Base-by-base conservation (phyloP, 2,113 vertebrate genomes). In the Tinamus guttatus region DNA sequence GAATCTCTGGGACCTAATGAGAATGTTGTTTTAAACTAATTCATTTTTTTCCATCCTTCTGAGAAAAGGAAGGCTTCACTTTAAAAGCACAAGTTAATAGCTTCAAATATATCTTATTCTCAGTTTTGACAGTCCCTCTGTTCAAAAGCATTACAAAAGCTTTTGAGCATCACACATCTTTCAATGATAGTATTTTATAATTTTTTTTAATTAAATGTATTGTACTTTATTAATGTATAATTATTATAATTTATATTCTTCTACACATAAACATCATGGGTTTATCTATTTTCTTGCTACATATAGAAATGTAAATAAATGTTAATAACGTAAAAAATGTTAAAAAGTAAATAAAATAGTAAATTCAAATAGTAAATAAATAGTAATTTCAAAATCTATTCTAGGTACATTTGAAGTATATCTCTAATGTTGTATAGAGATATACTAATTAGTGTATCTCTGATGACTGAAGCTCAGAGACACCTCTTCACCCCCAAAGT, bases 11-110 rank as follows among this genome's bases (percentile, higher is more conserved):
- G 28, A 32, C 22, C n/a, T 7, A 69, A 73, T 2, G 75, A 51
- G 36, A 65, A 85, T 3, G 0, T 34, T 36, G 1, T 47, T 89
- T 80, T 40, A 80, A 82, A 11, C 8, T 80, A 76, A 65, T 16
- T 0, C 0, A 3, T 24, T 22, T 43, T 68, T 21, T 49, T 1
- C 3, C 17, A 12, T 49, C 3, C 15, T 71, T 3, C 18, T 20
- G 7, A 56, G 54, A 78, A 85, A 95, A 75, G 4, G 11, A 21
- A 20, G 45, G 63, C 15, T n/a, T 38, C 49, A 27, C 3, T 85
- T 91, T 62, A 38, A 89, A 83, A 73, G 2, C 4, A 32, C 52
- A 71, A 2, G 0, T 11, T 64, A 41, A 38, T 78, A 45, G 40
- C 38, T 4, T 60, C 28, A 60, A 40, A 47, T 30, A 3, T 6